A percentile compares a stretch with the other conserved stretches of the same genome.
Evolutionary conservation across 2,113 vertebrate species (phyloP).

Genomic region (Epinephelus lanceolatus): DNA sequence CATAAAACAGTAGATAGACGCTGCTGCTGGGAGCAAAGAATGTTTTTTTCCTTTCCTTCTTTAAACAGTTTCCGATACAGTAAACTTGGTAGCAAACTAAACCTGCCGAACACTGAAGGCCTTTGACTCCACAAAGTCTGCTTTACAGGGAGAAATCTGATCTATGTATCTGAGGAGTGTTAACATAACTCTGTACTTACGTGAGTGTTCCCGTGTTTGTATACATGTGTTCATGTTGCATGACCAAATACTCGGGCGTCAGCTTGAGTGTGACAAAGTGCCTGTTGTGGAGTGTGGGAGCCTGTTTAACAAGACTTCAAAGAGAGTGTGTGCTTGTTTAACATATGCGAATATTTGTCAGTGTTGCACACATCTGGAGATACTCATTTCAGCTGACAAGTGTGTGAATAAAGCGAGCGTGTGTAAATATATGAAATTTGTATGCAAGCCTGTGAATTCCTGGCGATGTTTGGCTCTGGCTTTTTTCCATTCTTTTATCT

Average conservation of each 20-base stretch:
- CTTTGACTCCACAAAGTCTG: conserved; percentile 2
- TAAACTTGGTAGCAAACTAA: conserved; percentile 33
- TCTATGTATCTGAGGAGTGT: conserved; percentile 30
- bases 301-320: conserved; percentile 66
- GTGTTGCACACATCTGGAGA: conserved; percentile 71
- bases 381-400: conserved; percentile 69
- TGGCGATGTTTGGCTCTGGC: conserved; percentile 60
- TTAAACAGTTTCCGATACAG: conserved; percentile 35
- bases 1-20: conserved; percentile 42
- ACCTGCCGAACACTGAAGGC: conserved; percentile 36
- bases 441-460: conserved; percentile 46
- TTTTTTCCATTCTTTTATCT: conserved; percentile 66
- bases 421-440: conserved; percentile 62
- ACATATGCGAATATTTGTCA: conserved; percentile 64
- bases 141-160: conserved; percentile 23
- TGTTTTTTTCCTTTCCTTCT: conserved; percentile 8
- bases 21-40: conserved; percentile 5
- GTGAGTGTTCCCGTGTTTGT: conserved; percentile 57
- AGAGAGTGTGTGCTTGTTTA: conserved; percentile 60
- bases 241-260: conserved; percentile 59
- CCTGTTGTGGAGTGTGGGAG: conserved; percentile 66
- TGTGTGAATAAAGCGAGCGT: conserved; percentile 62
- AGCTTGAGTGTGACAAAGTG: conserved; percentile 68
- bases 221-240: conserved; percentile 56
- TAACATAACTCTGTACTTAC: conserved; percentile 28